Base-by-base conservation (phyloP, 2,797 vertebrate species). In the Clarias pachynema region DNA sequence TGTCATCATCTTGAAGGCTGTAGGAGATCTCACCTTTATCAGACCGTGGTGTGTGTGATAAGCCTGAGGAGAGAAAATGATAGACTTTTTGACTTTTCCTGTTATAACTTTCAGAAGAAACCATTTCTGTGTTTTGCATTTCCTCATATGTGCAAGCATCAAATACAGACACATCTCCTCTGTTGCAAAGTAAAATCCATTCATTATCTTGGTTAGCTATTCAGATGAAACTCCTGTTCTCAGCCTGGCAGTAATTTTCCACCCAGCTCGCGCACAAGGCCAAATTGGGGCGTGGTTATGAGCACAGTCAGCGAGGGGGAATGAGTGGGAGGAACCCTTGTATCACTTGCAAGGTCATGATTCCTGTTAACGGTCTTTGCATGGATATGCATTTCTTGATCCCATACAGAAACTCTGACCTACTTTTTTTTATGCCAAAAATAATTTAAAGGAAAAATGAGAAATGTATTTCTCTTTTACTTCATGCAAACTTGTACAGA, bases 1-100 rank as follows among this genome's bases (percentile, higher is more conserved):
- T 53, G 0, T 0, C 0, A 0, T 12, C 0, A 0, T 97, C 88
- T 0, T 1, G 34, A 3, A 86, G 0, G 0, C 2, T 90, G 92
- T 95, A 99, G 81, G 91, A 5, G 79, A 99, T 96, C 91, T 99
- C 98, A 3, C 96, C 95, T 93, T 99, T 99, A 0, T 94, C 92
- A 16, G 97, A 96, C 89, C 93, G 95, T 4, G 98, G 98, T 31
- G 97, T 80, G 93, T 97, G 97, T 53, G 98, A 96, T 81, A 99
- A 89, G 90, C 98, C 98, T 99, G 93, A 60, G 53, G 66, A 88
- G 57, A 29, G 40, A 77, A 88, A 89, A 57, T 16, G 1, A 63
- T 37, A 18, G 79, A 29, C 22, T 24, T 65, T 80, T 60, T 79
- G 10, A 62, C 22, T 8, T 63, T n/a, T 14, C 9, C 24, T 40